Conservation (phyloP, 1,140 invertebrate species). For the Macrostomum lignano region DNA sequence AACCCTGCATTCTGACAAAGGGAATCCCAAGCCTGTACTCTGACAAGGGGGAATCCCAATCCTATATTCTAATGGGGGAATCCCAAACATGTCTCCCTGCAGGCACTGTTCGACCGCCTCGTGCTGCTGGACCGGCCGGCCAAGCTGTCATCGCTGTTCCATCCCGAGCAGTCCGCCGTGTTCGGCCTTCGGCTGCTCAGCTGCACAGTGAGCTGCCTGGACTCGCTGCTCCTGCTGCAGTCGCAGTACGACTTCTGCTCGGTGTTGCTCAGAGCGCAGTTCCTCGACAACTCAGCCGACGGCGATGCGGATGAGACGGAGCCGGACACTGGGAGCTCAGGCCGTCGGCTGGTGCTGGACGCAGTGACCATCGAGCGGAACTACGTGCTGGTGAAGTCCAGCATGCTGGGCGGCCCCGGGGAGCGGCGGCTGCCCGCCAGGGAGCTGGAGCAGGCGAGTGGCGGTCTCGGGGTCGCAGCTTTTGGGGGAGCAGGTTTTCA, state of each 20-base stretch:
- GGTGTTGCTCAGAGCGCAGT: slow-evolving; percentile 14
- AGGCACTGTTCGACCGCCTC: slow-evolving; percentile 22
- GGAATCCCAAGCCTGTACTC: no score
- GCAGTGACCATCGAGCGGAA: slow-evolving; percentile 23
- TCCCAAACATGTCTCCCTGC: slow-evolving; percentile 6
- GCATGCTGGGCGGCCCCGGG: slow-evolving; percentile 20
- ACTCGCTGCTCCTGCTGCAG: slow-evolving; percentile 20
- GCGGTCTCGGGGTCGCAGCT: no score
- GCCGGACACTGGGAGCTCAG: no score
- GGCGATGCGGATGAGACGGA: slow-evolving; percentile 3
- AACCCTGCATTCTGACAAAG: no score
- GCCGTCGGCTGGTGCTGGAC: slow-evolving; percentile 12
- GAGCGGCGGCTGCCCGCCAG: slow-evolving; percentile 17
- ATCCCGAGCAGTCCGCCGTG: slow-evolving; percentile 23
- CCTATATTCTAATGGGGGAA: not conserved
- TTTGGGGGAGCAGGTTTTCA: no score
- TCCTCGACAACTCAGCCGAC: slow-evolving; percentile 7
- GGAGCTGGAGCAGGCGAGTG: no score
- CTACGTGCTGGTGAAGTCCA: slow-evolving; percentile 21
- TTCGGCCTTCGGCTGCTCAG: slow-evolving; percentile 24
- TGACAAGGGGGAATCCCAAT: no score
- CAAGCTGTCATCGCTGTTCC: slow-evolving; percentile 22
- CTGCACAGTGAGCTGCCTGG: slow-evolving; percentile 21
- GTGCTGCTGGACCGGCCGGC: slow-evolving; percentile 15
- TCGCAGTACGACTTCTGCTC: slow-evolving; percentile 22